These are phyloP conservation scores for Ctenomys sociabilis DNA, from an alignment of 2,113 vertebrate species.

Conservation along the genomic window DNA sequence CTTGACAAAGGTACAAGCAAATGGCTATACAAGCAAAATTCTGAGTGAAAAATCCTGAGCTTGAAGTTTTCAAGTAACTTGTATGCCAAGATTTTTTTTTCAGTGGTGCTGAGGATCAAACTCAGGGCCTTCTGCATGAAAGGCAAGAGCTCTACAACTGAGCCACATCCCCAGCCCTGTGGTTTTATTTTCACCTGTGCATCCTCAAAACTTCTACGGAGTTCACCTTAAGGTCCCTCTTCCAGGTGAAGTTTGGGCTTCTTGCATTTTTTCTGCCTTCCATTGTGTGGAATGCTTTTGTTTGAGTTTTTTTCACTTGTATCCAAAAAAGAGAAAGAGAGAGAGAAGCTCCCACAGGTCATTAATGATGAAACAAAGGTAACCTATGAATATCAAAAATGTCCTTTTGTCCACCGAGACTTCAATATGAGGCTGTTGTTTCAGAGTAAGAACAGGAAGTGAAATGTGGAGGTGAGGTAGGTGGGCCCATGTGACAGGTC, in stretches of 20 bases:
- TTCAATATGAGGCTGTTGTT: not conserved
- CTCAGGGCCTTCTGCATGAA: not conserved
- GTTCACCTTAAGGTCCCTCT: not conserved
- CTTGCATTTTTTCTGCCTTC: not conserved
- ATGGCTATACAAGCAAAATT: not conserved
- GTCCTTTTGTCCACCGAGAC: not conserved
- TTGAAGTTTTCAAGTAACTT: not conserved
- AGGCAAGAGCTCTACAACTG: not conserved
- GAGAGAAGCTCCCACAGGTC: not conserved
- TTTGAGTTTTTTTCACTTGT: not conserved
- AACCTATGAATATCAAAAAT: slow-evolving; percentile 12
- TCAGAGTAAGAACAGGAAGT: not conserved
- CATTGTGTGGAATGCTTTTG: not conserved
- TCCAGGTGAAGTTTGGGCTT: not conserved
- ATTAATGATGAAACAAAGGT: not conserved
- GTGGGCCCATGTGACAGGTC: not conserved
- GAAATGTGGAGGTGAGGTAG: not conserved
- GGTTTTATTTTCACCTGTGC: not conserved
- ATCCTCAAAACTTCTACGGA: not conserved
- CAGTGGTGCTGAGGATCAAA: not conserved
- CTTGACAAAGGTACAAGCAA: not conserved
- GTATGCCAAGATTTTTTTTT: not conserved
- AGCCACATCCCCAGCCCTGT: not conserved
- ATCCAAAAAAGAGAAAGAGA: not conserved
- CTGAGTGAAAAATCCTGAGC: not conserved